Evolutionary conservation across 2,113 vertebrate genomes (phyloP), one percentile per base, ranked within the genome.

Genomic region (Alligator sinensis): DNA sequence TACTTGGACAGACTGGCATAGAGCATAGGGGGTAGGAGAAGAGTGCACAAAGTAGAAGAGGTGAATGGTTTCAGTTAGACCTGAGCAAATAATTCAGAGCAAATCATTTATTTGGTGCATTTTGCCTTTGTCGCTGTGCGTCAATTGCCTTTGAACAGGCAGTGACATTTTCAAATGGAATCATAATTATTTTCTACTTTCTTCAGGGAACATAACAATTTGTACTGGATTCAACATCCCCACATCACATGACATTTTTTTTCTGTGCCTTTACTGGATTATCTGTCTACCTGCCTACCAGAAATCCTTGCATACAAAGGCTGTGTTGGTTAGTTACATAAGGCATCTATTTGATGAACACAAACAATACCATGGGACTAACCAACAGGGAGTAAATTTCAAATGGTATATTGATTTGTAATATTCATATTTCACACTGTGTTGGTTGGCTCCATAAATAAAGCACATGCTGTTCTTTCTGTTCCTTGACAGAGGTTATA

Each of bases 271-370:
- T 55, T 75, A n/a, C 54, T 0, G 3, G 12, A 19, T 66, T 19
- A 85, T 66, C 47, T 63, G 18, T 7, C 89, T 47, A 11, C 54
- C 68, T 5, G 0, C 3, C 4, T 14, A 55, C 62, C 63, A 2
- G 72, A 81, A 74, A 1, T 12, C 0, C 1, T 86, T 6, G 13
- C 0, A 0, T 24, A 70, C 24, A 3, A 58, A 3, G 0, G 4
- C 77, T 15, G 0, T 77, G n/a, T 77, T 27, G 60, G 24, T n/a
- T 28, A 63, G 55, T 58, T 13, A 1, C 88, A 47, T 60, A 47
- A 59, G 12, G 10, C 3, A 16, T 7, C 86, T 78, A 54, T 22
- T 4, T 0, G 0, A 38, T 54, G n/a, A 84, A 9, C 15, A 68
- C 72, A 17, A 4, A 57, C 70, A 2, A 0, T 0, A 1, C 61